Conservation (phyloP, 1,140 invertebrate species). For the Drosophila prosaltans region DNA sequence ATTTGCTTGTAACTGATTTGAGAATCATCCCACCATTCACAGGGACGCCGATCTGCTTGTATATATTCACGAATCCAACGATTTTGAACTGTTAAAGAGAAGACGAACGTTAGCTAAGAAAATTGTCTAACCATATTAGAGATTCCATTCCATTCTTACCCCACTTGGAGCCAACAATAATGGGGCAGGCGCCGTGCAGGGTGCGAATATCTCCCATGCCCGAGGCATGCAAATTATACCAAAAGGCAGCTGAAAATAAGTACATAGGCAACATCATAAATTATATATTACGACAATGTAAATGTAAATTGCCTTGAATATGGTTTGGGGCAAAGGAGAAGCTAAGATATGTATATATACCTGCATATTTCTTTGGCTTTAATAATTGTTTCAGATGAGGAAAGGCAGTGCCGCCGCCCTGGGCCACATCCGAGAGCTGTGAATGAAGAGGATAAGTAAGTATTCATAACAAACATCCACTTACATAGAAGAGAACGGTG, state of each 20-base stretch:
- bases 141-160: conserved; percentile 74
- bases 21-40: conserved; percentile 58
- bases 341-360: conserved; percentile 16
- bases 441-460: conserved; percentile 71
- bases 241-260: conserved; percentile 91
- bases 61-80: conserved; percentile 72
- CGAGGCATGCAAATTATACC: conserved; percentile 96
- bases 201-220: conserved; percentile 95
- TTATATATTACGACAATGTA: conserved; percentile 9
- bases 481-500: conserved; percentile 79
- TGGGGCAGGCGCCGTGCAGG: conserved; percentile 97
- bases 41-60: conserved; percentile 63
- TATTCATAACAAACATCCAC: conserved; percentile 11
- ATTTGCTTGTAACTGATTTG: conserved; percentile 8
- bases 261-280: conserved; percentile 3
- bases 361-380: conserved; percentile 89
- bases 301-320: background rate
- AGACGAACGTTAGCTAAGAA: too few relatives aligned
- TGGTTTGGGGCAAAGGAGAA: background rate
- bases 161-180: conserved; percentile 98
- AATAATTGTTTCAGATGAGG: conserved; percentile 91
- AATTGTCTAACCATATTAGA: too few relatives aligned
- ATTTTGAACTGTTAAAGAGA: conserved; percentile 57
- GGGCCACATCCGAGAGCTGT: conserved; percentile 96
- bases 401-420: conserved; percentile 98